Base-by-base conservation (phyloP, 2,797 vertebrate genomes). In the Sebastes paucispinis region DNA sequence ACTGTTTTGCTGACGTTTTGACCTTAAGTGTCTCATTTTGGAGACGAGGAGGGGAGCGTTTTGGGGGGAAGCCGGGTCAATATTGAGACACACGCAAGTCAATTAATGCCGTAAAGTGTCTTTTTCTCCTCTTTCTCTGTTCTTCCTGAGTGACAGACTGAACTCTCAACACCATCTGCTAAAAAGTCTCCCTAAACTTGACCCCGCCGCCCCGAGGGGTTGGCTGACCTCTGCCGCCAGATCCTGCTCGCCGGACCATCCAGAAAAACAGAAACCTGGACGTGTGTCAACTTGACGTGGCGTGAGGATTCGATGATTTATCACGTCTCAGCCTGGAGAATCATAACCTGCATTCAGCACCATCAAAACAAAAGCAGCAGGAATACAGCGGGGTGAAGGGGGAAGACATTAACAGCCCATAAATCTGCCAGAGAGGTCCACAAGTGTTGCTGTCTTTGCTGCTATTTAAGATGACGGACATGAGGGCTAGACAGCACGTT, bases 91-190 rank as follows among this genome's bases (percentile, higher is more conserved):
- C 87, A 72, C 72, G 67, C 76, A 18, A 84, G 89, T 92, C 93
- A 93, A 91, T 92, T 89, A 91, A 91, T 80, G 87, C 89, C 27
- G 36, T 73, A 90, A 91, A 93, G 89, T 86, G 91, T 89, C 82
- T 91, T 90, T 91, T 91, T 92, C 83, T 91, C 79, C 65, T 84
- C 80, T 87, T 90, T 90, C 84, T 69, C 81, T 71, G 52, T 83
- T 92, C 89, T 83, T 85, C 80, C 86, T 88, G 88, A 92, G 84
- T 89, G 92, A 94, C 92, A 88, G 91, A 82, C 79, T 89, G 86
- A 93, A 92, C 91, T 91, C 82, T 82, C 77, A 90, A 86, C 79
- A 88, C 94, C 94, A 96, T 96, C 94, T 95, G 95, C 84, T 87
- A 31, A 87, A 86, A 93, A 71, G 79, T 87, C 83, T 92, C 86